Conservation (phyloP, 35 echinoderm and acorn worm genomes). For the Eucidaris tribuloides region DNA sequence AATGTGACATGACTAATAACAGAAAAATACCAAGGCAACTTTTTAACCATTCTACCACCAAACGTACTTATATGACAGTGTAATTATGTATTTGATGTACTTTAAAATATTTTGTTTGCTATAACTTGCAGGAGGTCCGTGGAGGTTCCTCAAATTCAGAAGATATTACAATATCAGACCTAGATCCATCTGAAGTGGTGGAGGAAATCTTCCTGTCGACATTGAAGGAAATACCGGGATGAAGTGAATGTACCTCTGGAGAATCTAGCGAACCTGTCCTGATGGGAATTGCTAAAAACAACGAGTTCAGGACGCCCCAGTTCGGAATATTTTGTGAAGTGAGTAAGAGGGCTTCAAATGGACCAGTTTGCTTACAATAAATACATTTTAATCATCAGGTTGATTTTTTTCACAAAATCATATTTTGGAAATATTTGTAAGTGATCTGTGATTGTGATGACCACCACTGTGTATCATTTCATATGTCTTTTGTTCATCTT, state of each 20-base stretch:
- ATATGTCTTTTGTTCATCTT: too few relatives aligned
- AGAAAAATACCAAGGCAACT: too few relatives aligned
- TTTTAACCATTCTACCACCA: too few relatives aligned
- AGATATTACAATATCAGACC: constrained; percentile 27
- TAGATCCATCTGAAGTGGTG: constrained; percentile 31
- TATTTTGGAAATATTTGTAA: not conserved
- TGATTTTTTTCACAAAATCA: too few relatives aligned
- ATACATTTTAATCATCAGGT: not conserved
- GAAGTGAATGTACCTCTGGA: constrained; percentile 74
- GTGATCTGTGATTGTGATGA: not conserved
- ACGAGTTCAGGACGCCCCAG: constrained; percentile 64
- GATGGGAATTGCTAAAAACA: constrained; percentile 66
- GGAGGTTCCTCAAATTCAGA: constrained; percentile 22
- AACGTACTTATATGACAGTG: too few relatives aligned
- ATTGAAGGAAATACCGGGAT: constrained; percentile 63
- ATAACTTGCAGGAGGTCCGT: constrained; percentile 69
- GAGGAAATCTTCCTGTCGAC: constrained; percentile 64
- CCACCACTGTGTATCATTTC: not conserved
- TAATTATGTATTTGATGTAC: too few relatives aligned
- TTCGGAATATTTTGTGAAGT: constrained; percentile 76
- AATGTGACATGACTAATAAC: too few relatives aligned
- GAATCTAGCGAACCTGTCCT: constrained; percentile 43
- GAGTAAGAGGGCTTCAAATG: not conserved
- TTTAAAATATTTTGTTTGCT: too few relatives aligned
- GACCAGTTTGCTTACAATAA: not conserved